These are phyloP conservation scores for Apodemus sylvaticus DNA, from an alignment of 2,113 vertebrate genomes.

Conservation along the genomic window DNA sequence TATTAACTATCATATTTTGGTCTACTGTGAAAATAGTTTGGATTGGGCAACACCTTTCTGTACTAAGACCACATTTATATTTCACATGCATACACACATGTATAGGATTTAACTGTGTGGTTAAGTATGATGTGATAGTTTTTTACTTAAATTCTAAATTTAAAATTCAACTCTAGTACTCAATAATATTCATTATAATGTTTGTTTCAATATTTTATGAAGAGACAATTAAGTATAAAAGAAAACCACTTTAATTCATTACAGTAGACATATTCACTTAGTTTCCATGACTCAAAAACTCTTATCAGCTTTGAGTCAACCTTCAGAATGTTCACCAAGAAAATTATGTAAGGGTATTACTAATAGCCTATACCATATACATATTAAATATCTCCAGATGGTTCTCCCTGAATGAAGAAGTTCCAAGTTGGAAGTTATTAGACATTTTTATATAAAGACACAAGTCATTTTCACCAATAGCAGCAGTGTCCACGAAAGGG, in stretches of 20 bases:
- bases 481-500: background rate
- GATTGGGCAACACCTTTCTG: background rate
- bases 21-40: background rate
- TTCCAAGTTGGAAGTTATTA: background rate
- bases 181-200: background rate
- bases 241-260: background rate
- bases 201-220: background rate
- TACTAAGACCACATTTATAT: background rate
- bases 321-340: background rate
- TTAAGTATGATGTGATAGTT: background rate
- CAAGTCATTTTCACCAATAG: background rate
- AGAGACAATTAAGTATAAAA: background rate
- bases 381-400: background rate
- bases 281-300: background rate
- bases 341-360: background rate
- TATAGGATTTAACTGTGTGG: background rate
- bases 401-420: background rate
- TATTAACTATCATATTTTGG: background rate
- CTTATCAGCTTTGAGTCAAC: background rate
- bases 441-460: background rate
- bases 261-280: background rate
- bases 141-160: background rate
- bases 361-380: background rate
- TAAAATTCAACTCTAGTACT: background rate
- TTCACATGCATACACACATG: background rate